Percentiles rank a stretch among this genome's conserved stretches.
These are phyloP conservation scores for Cephus pygmeus DNA, from an alignment of 2,888 invertebrate species.

Conservation along the genomic window DNA sequence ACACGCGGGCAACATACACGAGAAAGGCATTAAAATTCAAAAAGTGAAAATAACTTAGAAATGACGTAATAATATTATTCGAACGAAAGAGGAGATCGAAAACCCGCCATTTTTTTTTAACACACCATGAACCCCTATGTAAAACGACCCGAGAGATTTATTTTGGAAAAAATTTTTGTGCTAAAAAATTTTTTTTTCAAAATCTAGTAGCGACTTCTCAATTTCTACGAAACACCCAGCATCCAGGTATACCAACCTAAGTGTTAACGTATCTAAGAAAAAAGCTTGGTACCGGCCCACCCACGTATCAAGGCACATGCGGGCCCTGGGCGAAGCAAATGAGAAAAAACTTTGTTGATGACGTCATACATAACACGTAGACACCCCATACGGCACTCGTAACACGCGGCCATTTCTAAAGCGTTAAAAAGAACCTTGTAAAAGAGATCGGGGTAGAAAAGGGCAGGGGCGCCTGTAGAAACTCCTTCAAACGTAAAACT, in stretches of 20 bases:
- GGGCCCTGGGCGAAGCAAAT: neutral
- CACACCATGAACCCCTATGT: neutral
- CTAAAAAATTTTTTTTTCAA: too few species aligned
- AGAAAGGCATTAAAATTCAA: constrained; percentile 45
- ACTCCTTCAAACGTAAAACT: neutral
- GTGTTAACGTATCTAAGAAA: neutral
- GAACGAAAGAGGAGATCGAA: neutral
- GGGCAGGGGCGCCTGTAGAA: neutral
- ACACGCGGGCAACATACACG: constrained; percentile 42
- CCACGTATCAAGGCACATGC: neutral
- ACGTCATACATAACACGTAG: neutral
- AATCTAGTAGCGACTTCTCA: neutral
- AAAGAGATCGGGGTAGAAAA: neutral
- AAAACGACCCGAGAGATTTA: neutral
- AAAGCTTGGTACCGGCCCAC: neutral
- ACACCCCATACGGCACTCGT: neutral
- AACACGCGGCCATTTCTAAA: constrained; percentile 10
- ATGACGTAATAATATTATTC: neutral
- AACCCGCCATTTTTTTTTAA: neutral
- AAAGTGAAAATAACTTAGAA: constrained; percentile 7
- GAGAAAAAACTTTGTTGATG: neutral
- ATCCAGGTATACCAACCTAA: neutral
- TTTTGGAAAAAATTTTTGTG: neutral
- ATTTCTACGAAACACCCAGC: neutral
- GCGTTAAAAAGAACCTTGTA: constrained; percentile 6